phyloP scores from a whole-genome alignment of 1,140 invertebrate species.

The Drosophila albomicans region DNA sequence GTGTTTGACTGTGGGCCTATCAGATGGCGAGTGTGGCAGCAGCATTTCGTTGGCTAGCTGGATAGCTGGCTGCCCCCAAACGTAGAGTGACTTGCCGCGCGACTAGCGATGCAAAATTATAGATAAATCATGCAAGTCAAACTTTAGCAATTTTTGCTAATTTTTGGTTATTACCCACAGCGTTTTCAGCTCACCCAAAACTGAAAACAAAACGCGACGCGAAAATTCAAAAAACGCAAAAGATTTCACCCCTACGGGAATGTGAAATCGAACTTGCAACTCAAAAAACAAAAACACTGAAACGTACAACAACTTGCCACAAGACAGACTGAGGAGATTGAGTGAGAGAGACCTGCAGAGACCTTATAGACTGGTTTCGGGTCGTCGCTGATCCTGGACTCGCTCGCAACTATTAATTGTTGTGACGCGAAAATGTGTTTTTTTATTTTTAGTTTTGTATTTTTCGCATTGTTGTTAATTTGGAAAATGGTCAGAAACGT shows the following conservation, averaged over 20 bases:
- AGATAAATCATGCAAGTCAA: constrained; percentile 84
- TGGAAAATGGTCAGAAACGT: constrained; percentile 50
- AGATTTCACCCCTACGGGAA: constrained; percentile 83
- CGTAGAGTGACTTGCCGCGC: constrained; percentile 22
- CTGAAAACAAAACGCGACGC: constrained; percentile 59
- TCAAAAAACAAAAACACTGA: constrained; percentile 20
- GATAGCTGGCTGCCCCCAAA: constrained; percentile 20
- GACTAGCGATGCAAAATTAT: constrained; percentile 79
- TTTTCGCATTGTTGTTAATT: constrained; percentile 75
- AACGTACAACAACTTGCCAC: constrained; percentile 21
- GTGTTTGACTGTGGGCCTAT: constrained; percentile 65
- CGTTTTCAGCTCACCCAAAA: constrained; percentile 54
- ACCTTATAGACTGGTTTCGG: constrained; percentile 11
- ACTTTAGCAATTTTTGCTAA: constrained; percentile 83
- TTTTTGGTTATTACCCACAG: constrained; percentile 83
- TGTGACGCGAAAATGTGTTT: constrained; percentile 71
- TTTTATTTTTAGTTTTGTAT: neutral
- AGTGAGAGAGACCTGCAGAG: constrained; percentile 25
- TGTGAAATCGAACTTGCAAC: constrained; percentile 79
- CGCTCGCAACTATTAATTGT: constrained; percentile 68
- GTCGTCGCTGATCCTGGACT: constrained; percentile 42
- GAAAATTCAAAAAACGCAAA: constrained; percentile 43
- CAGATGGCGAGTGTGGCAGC: constrained; percentile 70
- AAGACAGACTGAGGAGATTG: neutral
- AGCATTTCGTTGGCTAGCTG: constrained; percentile 19